A percentile compares a stretch with the other conserved stretches of the same genome.
These are phyloP conservation scores for Rhagium mordax DNA, from an alignment of 2,888 invertebrate genomes.

Conservation along the genomic window DNA sequence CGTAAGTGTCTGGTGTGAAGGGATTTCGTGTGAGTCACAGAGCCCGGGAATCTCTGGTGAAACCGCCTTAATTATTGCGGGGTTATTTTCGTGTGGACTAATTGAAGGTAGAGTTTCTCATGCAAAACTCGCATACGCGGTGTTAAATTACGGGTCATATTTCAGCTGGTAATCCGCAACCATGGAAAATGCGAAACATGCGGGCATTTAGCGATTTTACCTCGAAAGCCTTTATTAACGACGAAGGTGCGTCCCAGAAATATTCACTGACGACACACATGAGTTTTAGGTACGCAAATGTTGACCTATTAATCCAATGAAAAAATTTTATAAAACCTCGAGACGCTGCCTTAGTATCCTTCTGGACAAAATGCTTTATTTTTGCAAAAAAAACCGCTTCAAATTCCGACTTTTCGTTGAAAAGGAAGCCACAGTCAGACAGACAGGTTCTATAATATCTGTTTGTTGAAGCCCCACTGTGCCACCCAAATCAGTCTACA, in stretches of 20 bases:
- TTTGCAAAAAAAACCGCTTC: no score
- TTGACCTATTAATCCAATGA: no score
- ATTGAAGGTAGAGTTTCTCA: slow-evolving; percentile 6
- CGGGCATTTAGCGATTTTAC: neutral
- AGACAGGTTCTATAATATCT: no score
- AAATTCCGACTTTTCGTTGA: no score
- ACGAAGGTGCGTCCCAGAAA: neutral
- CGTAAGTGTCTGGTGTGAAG: neutral
- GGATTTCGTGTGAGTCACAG: slow-evolving; percentile 16
- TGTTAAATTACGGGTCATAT: neutral
- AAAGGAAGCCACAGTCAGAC: no score
- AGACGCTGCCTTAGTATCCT: no score
- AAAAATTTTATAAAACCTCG: no score
- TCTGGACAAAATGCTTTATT: no score
- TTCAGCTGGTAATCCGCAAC: slow-evolving; percentile 9
- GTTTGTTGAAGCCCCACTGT: no score
- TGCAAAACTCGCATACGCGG: neutral
- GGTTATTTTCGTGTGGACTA: neutral
- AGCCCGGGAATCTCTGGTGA: slow-evolving; percentile 4
- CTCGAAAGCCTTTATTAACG: neutral
- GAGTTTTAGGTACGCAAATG: no score
- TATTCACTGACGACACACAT: neutral
- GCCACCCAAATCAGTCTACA: no score
- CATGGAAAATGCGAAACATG: slow-evolving; percentile 6
- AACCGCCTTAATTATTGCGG: neutral